Percentiles rank a stretch among this genome's conserved stretches.
Conservation (phyloP, 2,797 vertebrate species). For the Phoxinus dragarum region DNA sequence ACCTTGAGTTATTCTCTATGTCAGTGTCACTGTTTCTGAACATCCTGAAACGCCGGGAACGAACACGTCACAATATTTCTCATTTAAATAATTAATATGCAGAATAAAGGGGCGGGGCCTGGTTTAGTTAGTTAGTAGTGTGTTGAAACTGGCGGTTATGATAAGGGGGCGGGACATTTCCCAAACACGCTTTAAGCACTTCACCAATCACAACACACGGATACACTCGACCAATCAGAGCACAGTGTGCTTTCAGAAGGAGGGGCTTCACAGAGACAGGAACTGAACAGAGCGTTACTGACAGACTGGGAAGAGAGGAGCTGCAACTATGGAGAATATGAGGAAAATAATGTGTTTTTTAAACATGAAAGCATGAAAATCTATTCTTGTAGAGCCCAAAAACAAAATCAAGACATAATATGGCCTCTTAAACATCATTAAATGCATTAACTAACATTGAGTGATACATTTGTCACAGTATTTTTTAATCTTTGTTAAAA, state of each 20-base stretch:
- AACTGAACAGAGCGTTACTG: background rate
- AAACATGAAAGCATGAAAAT: too few species aligned
- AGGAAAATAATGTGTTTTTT: too few species aligned
- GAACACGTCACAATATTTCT: too few species aligned
- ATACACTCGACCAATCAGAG: background rate
- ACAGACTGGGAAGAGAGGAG: background rate
- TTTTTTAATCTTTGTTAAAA: background rate
- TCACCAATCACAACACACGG: background rate
- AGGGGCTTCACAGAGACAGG: background rate
- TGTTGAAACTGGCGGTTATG: background rate
- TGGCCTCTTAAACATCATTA: background rate
- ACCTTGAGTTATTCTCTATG: too few species aligned
- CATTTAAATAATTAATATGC: background rate
- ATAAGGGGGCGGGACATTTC: background rate
- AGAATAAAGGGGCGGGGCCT: background rate
- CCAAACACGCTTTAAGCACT: fast-evolving
- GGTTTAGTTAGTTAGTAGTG: background rate
- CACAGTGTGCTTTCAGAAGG: too few species aligned
- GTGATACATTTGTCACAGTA: background rate
- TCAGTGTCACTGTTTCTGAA: too few species aligned
- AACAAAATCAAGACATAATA: background rate
- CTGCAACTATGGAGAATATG: background rate
- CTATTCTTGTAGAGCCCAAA: fast-evolving
- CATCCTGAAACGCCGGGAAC: too few species aligned
- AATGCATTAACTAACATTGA: background rate